These are phyloP conservation scores for Timandra comae DNA, from an alignment of 2,888 invertebrate genomes.

Conservation along the genomic window DNA sequence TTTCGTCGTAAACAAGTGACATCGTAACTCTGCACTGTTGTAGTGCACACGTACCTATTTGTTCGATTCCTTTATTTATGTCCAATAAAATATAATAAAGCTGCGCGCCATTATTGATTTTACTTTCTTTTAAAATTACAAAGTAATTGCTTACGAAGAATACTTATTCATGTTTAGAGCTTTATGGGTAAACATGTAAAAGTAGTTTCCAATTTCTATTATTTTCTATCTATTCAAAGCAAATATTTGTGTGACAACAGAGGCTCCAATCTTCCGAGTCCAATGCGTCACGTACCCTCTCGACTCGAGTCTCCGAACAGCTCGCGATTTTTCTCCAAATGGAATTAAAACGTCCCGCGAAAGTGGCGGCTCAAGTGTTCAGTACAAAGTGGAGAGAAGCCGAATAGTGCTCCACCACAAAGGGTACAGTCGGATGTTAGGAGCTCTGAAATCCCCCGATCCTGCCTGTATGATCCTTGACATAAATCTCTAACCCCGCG, in stretches of 20 bases:
- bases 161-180: too few relatives aligned
- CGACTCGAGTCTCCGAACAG: constrained; percentile 18
- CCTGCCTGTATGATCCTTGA: constrained; percentile 73
- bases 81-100: not conserved
- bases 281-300: constrained; percentile 22
- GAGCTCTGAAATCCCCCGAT: constrained; percentile 70
- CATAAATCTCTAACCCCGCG: constrained; percentile 75
- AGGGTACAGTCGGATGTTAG: constrained; percentile 72
- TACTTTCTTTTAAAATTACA: too few relatives aligned
- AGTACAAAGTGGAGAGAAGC: constrained; percentile 70
- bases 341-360: constrained; percentile 71
- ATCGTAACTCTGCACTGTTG: constrained; percentile 34
- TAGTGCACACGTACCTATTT: constrained; percentile 8
- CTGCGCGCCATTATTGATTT: too few relatives aligned
- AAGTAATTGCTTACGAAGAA: too few relatives aligned
- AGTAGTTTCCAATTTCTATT: too few relatives aligned
- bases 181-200: too few relatives aligned
- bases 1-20: constrained; percentile 44
- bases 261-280: constrained; percentile 2
- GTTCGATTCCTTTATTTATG: not conserved
- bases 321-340: constrained; percentile 56
- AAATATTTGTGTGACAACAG: too few relatives aligned
- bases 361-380: constrained; percentile 67
- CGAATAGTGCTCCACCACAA: constrained; percentile 73
- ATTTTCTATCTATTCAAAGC: too few relatives aligned